These are phyloP conservation scores for Cryptophagus acutangulus DNA, from an alignment of 2,888 invertebrate genomes.

Conservation along the genomic window DNA sequence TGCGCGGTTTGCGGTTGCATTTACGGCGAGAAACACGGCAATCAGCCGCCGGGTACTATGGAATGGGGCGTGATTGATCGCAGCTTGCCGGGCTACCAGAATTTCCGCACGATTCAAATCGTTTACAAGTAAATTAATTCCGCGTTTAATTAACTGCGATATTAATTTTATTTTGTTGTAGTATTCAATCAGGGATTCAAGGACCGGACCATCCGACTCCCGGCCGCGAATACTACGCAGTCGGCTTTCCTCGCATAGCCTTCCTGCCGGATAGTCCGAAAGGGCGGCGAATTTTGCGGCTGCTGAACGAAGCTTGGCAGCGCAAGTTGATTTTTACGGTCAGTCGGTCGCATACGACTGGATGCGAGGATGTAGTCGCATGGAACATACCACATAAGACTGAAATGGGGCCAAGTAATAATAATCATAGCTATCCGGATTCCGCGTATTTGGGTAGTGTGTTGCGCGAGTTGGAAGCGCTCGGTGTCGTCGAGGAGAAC, in stretches of 20 bases:
- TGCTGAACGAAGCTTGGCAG: constrained; percentile 79
- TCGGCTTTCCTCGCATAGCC: constrained; percentile 77
- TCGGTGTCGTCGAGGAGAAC: constrained; percentile 53
- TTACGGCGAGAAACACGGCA: constrained; percentile 75
- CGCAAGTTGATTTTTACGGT: constrained; percentile 80
- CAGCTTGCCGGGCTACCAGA: constrained; percentile 64
- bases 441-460: constrained; percentile 68
- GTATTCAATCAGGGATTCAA: constrained; percentile 82
- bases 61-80: constrained; percentile 70
- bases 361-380: constrained; percentile 83
- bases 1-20: constrained; percentile 83
- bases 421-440: constrained; percentile 68
- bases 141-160: constrained; percentile 2
- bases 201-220: constrained; percentile 74
- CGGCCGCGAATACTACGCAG: constrained; percentile 81
- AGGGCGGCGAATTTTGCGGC: constrained; percentile 70
- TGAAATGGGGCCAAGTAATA: constrained; percentile 56
- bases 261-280: constrained; percentile 80
- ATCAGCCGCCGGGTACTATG: constrained; percentile 80
- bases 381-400: constrained; percentile 93
- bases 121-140: constrained; percentile 65
- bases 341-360: constrained; percentile 82
- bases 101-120: constrained; percentile 73
- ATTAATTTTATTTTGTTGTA: constrained; percentile 37
- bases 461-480: constrained; percentile 54